Evolutionary conservation across 2,797 vertebrate genomes (phyloP).

Genomic region (Hyperoplus immaculatus): DNA sequence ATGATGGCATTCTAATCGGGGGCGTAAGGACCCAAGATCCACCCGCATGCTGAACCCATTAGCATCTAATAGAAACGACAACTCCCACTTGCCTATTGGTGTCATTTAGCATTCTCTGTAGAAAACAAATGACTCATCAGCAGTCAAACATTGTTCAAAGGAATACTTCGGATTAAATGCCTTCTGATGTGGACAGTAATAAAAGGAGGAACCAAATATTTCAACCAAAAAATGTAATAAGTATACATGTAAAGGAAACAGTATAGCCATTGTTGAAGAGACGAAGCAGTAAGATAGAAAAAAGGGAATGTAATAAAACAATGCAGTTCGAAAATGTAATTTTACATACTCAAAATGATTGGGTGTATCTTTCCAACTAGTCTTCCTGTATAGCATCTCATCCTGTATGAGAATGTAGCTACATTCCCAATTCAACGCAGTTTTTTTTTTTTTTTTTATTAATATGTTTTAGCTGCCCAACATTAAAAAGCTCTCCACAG

Average conservation of each 20-base stretch:
- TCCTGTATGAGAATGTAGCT: not conserved
- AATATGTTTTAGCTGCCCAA: too few relatives aligned
- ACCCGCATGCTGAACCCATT: slow-evolving; percentile 51
- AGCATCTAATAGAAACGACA: slow-evolving; percentile 65
- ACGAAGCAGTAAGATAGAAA: not conserved
- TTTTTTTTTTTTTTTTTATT: not conserved
- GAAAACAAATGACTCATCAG: slow-evolving; percentile 23
- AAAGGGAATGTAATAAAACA: too few relatives aligned
- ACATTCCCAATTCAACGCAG: not conserved
- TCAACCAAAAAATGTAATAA: not conserved
- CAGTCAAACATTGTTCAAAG: slow-evolving; percentile 10
- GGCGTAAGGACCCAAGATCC: slow-evolving; percentile 51
- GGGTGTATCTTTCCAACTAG: not conserved
- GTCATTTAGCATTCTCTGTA: slow-evolving; percentile 42
- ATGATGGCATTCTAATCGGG: slow-evolving; percentile 43
- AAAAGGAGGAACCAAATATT: not conserved
- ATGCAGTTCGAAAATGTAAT: too few relatives aligned
- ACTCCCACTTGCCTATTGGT: slow-evolving; percentile 47
- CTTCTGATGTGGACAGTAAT: slow-evolving; percentile 1
- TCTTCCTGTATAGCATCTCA: slow-evolving; percentile 8
- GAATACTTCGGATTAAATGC: not conserved
- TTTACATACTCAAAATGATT: too few relatives aligned
- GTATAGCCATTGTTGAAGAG: not conserved
- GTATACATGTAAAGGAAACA: not conserved
- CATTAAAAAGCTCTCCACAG: too few relatives aligned